These are phyloP conservation scores for Prochilodus magdalenae DNA, from an alignment of 2,113 vertebrate genomes.

Conservation along the genomic window DNA sequence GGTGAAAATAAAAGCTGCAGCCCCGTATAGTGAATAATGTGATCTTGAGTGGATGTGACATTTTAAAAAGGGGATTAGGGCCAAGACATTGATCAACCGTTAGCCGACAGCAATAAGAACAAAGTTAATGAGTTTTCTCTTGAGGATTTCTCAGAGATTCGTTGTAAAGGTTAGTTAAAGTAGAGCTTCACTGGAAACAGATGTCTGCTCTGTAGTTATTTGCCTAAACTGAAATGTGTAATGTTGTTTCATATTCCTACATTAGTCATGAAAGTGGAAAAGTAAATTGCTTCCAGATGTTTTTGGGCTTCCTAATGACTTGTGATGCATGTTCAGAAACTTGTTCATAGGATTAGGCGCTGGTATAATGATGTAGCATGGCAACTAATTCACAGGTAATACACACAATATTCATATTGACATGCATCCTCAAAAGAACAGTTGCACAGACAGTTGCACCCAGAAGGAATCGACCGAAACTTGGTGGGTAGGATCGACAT, in stretches of 20 bases:
- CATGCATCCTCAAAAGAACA: too few relatives aligned
- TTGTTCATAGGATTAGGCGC: not conserved
- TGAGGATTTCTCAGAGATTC: slow-evolving; percentile 54
- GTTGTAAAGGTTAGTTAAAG: slow-evolving; percentile 40
- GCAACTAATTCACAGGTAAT: not conserved
- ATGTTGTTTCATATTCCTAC: not conserved
- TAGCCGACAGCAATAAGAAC: slow-evolving; percentile 65
- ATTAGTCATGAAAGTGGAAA: not conserved
- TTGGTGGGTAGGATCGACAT: too few relatives aligned
- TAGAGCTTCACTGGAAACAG: not conserved
- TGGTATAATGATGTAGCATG: not conserved
- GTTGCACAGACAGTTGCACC: too few relatives aligned
- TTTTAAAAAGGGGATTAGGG: slow-evolving; percentile 70
- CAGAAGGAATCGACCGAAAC: too few relatives aligned
- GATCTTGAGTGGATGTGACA: slow-evolving; percentile 69
- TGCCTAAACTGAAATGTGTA: not conserved
- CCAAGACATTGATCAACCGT: slow-evolving; percentile 64
- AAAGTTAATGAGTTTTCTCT: slow-evolving; percentile 61
- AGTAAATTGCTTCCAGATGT: not conserved
- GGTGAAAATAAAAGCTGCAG: slow-evolving; percentile 52
- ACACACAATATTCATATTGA: too few relatives aligned
- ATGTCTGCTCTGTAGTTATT: not conserved
- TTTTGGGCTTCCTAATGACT: not conserved
- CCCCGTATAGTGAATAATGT: slow-evolving; percentile 64
- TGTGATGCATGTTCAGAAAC: not conserved